Evolutionary conservation across 2,888 invertebrate genomes (phyloP), one percentile per base, ranked within the genome.

Genomic region (Agapetus fuscipes): DNA sequence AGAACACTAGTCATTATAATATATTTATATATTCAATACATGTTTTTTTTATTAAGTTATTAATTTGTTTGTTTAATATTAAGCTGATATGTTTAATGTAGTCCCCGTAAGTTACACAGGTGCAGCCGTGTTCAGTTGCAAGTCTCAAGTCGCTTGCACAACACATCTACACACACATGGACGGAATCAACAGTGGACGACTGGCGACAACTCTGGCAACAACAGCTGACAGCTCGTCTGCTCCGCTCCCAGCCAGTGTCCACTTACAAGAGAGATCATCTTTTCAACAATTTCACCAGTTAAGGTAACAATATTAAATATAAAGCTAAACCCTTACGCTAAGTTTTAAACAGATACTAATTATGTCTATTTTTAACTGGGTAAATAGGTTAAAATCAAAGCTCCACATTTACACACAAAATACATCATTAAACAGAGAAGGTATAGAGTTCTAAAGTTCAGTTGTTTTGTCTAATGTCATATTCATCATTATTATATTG

Each of bases 31-130:
- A 45, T 48, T 46, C 42, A 61, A 64, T 66, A 68, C 61, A 66
- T 65, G 67, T 66, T 58, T 66, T 39, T 55, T 56, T 41, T 34
- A 56, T 54, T 60, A 57, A 59, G 58, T 49, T 49, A 43, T 54
- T 60, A 57, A 59, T 58, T 49, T 49, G 42, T 48, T 50, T 57
- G 58, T 60, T 59, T 72, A 74, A 67, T 68, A 72, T 74, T 75
- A 77, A 74, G 76, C 73, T 78, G 78, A 78, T 78, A 77, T 77
- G 76, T 77, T 74, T 72, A 72, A 70, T 74, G 76, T 77, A 77
- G 77, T 76, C 74, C 76, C 65, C 76, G 71, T 73, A 59, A 57
- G 59, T 56, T 54, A 44, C 49, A 58, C 60, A 55, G 55, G 69
- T 60, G 62, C 65, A 61, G 66, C 65, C 65, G 64, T 65, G 69